Conservation (phyloP, 1,140 invertebrate genomes). For the Parapsyche elsis region DNA sequence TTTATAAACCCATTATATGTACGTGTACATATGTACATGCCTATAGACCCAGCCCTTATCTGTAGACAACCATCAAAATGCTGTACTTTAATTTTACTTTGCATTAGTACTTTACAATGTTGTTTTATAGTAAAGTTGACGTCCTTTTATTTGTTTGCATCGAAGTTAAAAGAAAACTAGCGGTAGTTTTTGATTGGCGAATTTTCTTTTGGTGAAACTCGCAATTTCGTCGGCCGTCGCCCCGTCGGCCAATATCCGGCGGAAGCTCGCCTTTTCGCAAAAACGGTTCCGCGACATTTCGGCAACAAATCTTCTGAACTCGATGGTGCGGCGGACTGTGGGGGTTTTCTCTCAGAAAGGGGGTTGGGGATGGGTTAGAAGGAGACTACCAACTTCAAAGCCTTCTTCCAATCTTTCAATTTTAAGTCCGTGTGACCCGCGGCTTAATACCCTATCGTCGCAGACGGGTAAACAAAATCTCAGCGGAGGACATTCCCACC, state of each 20-base stretch:
- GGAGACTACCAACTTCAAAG: conserved; percentile 20
- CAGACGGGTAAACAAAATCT: conserved; percentile 42
- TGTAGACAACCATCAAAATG: no score
- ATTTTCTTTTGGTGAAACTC: not conserved
- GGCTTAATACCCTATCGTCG: conserved; percentile 43
- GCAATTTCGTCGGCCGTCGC: not conserved
- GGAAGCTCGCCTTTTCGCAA: not conserved
- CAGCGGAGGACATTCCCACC: not conserved
- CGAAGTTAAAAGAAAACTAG: no score
- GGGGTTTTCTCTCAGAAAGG: not conserved
- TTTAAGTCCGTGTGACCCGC: conserved; percentile 43
- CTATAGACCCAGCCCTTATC: no score
- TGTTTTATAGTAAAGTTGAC: no score
- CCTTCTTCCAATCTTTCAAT: conserved; percentile 23
- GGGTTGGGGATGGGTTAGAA: not conserved
- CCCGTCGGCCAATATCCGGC: not conserved
- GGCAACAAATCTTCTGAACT: not conserved
- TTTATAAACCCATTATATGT: no score
- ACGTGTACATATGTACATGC: no score
- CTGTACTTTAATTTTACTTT: no score
- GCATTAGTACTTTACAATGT: no score
- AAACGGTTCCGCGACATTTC: not conserved
- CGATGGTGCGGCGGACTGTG: not conserved
- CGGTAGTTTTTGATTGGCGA: not conserved
- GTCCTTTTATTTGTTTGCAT: no score